These are phyloP conservation scores for Tribolium freemani DNA, from an alignment of 2,888 invertebrate species.

Conservation along the genomic window DNA sequence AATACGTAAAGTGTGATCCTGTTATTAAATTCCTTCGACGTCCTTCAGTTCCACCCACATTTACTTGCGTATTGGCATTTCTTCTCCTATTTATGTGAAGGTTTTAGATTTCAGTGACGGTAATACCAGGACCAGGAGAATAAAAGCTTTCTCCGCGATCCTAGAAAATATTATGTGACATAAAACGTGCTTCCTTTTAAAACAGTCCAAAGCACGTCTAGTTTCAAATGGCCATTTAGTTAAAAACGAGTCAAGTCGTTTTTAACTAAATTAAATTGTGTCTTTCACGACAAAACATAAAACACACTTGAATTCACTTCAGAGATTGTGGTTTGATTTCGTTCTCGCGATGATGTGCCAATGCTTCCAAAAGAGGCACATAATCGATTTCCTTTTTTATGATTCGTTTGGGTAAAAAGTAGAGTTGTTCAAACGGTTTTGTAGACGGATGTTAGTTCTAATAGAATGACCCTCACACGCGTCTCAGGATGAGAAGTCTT, in stretches of 20 bases:
- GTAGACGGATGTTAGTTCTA: constrained; percentile 2
- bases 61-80: not conserved
- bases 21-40: not conserved
- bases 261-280: not conserved
- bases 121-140: constrained; percentile 1
- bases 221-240: not conserved
- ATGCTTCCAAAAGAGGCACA: constrained; percentile 1
- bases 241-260: not conserved
- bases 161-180: constrained; percentile 18
- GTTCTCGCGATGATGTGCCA: constrained; percentile 10
- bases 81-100: not conserved
- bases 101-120: not conserved
- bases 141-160: constrained; percentile 2
- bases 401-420: constrained; percentile 14
- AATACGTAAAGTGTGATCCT: not conserved
- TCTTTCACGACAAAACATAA: not conserved
- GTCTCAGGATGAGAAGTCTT: not conserved
- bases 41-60: not conserved
- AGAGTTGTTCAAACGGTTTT: not conserved
- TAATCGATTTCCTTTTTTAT: constrained; percentile 13
- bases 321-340: constrained; percentile 1
- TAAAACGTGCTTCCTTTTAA: constrained; percentile 27
- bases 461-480: not conserved
- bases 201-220: constrained; percentile 17
- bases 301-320: not conserved